Evolutionary conservation across 2,888 invertebrate species (phyloP).

Genomic region (Lasius fuliginosus): DNA sequence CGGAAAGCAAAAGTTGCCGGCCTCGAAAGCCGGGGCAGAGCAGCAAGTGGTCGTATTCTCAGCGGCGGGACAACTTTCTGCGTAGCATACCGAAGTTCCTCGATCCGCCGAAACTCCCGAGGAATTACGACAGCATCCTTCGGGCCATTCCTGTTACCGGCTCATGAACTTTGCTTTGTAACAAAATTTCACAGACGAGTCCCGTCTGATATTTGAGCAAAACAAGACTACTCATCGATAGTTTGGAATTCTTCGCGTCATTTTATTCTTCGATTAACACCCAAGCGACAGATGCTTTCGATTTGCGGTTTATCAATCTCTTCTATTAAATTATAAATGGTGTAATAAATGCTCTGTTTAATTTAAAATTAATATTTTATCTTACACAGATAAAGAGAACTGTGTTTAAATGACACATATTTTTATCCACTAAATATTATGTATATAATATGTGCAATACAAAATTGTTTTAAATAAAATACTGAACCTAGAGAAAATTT

Average conservation of each 20-base stretch:
- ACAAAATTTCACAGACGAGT: slow-evolving; percentile 66
- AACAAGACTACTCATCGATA: slow-evolving; percentile 36
- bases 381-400: not conserved
- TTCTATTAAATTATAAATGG: not conserved
- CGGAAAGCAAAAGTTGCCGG: slow-evolving; percentile 70
- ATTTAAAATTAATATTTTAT: not conserved
- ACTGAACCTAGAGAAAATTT: not conserved
- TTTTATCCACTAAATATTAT: not conserved
- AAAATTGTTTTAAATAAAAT: not conserved
- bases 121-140: slow-evolving; percentile 67
- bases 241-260: slow-evolving; percentile 16
- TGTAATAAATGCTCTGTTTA: not conserved
- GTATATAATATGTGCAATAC: not conserved
- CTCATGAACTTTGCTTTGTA: slow-evolving; percentile 64
- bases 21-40: slow-evolving; percentile 63
- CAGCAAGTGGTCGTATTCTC: slow-evolving; percentile 77
- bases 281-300: not conserved
- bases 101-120: slow-evolving; percentile 68
- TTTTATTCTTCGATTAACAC: slow-evolving; percentile 8
- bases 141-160: slow-evolving; percentile 67
- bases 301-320: not conserved
- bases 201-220: slow-evolving; percentile 42
- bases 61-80: slow-evolving; percentile 64
- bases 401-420: not conserved
- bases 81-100: slow-evolving; percentile 67